Conservation (phyloP, 2,888 invertebrate species). For the Pheosia gnoma region DNA sequence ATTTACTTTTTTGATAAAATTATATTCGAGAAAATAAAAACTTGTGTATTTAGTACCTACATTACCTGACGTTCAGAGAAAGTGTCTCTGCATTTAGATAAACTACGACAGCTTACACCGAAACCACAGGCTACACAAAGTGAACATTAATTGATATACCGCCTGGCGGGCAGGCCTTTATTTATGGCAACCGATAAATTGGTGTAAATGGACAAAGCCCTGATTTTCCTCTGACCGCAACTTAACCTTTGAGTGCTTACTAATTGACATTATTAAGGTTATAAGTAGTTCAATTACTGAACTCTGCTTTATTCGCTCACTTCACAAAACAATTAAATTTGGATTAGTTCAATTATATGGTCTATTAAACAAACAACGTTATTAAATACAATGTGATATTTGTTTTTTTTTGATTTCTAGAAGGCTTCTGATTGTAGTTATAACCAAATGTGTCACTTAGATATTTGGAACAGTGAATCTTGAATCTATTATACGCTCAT, state of each 20-base stretch:
- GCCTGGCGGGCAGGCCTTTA: neutral
- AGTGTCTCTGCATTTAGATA: constrained; percentile 1
- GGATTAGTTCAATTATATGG: too few relatives aligned
- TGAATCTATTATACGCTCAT: too few relatives aligned
- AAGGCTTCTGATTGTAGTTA: neutral
- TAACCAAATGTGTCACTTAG: neutral
- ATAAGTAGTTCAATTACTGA: neutral
- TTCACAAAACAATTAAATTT: too few relatives aligned
- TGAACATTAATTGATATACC: constrained; percentile 8
- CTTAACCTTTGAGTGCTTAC: constrained; percentile 2
- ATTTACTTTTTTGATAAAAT: neutral
- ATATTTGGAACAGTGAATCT: too few relatives aligned
- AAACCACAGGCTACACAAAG: neutral
- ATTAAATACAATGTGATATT: too few relatives aligned
- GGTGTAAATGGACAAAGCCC: constrained; percentile 7
- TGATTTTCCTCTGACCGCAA: constrained; percentile 5
- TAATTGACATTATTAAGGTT: constrained; percentile 2
- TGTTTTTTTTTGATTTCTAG: neutral
- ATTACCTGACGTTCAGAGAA: neutral
- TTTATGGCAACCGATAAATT: constrained; percentile 7
- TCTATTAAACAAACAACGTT: too few relatives aligned
- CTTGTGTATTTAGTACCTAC: neutral
- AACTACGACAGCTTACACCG: constrained; percentile 3
- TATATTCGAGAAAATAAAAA: neutral
- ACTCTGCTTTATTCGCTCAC: neutral